Percentiles rank a stretch among this genome's conserved stretches.
phyloP scores from a whole-genome alignment of 2,113 vertebrate genomes.

The Triplophysa dalaica region DNA sequence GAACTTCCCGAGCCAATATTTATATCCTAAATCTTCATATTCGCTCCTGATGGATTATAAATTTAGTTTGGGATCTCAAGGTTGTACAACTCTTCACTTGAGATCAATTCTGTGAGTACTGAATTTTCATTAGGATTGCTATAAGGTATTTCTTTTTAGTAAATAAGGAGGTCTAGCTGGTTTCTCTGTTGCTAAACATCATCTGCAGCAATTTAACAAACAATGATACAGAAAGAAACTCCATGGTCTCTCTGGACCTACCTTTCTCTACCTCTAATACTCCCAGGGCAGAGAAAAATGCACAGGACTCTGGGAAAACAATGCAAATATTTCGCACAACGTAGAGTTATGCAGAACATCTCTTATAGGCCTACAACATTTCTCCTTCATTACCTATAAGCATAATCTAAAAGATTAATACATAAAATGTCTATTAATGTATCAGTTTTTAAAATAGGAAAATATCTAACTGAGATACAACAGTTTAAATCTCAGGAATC shows the following conservation, averaged over 20 bases:
- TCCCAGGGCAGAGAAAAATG: neutral
- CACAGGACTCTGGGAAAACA: too few species aligned
- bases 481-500: too few species aligned
- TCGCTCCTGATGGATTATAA: neutral
- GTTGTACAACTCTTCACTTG: neutral
- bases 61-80: neutral
- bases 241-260: neutral
- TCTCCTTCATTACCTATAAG: too few species aligned
- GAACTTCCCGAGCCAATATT: neutral
- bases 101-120: neutral
- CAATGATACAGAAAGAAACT: neutral
- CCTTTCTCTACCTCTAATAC: neutral
- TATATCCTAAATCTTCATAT: constrained; percentile 14
- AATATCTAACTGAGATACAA: too few species aligned
- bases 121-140: neutral
- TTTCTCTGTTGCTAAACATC: neutral
- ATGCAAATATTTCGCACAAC: too few species aligned
- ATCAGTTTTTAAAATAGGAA: too few species aligned
- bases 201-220: neutral
- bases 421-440: too few species aligned
- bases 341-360: too few species aligned
- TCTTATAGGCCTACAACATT: neutral
- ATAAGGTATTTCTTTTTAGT: neutral
- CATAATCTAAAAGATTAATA: too few species aligned
- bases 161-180: neutral